A percentile compares a stretch with the other conserved stretches of the same genome.
These are phyloP conservation scores for Casuarius casuarius DNA, from an alignment of 2,113 vertebrate genomes.

Conservation along the genomic window DNA sequence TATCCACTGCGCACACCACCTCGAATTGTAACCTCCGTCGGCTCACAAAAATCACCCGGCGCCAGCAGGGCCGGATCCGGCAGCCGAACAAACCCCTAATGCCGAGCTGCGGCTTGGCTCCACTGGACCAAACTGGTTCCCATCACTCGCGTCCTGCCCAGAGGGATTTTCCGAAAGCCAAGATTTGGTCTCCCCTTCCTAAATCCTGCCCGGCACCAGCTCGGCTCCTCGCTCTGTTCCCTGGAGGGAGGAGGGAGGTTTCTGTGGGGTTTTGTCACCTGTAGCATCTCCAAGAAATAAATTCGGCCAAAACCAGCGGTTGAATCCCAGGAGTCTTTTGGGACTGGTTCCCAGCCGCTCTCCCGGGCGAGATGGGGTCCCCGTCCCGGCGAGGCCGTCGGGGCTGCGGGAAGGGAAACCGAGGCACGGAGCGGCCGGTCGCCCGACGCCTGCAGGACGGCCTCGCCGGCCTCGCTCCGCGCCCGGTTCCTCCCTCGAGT, in stretches of 20 bases:
- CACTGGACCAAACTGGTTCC: too few relatives aligned
- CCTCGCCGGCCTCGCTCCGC: too few relatives aligned
- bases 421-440: not conserved
- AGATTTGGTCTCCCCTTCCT: not conserved
- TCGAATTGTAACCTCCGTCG: too few relatives aligned
- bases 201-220: not conserved
- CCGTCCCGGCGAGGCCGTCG: too few relatives aligned
- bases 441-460: too few relatives aligned
- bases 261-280: not conserved
- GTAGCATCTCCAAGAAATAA: not conserved
- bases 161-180: not conserved
- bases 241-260: too few relatives aligned
- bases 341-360: not conserved
- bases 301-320: not conserved
- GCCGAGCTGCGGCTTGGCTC: rapidly evolving
- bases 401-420: not conserved
- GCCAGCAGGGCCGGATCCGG: not conserved
- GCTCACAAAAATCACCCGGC: not conserved
- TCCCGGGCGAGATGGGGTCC: not conserved
- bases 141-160: not conserved
- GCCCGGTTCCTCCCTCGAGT: too few relatives aligned
- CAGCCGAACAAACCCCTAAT: too few relatives aligned
- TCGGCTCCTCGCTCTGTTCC: too few relatives aligned
- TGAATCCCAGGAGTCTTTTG: too few relatives aligned
- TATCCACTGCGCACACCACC: too few relatives aligned